Evolutionary conservation across 2,888 invertebrate species (phyloP), one percentile per base, ranked within the genome.

Genomic region (Drosophila monieri): DNA sequence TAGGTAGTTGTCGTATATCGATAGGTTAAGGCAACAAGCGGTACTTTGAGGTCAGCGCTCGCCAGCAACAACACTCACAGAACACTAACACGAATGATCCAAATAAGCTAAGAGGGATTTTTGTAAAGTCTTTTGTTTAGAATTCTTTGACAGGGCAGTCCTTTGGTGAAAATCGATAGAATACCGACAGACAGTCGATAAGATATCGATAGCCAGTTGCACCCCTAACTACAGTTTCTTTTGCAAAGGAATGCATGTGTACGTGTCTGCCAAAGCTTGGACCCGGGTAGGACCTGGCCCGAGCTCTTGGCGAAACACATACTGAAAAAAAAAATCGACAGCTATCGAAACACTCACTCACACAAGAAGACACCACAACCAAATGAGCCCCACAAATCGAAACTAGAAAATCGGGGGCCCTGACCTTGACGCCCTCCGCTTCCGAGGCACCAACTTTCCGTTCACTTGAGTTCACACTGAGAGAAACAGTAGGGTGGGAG

Each of bases 371-470:
- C 43, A 52, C 61, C 46, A 64, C 52, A 37, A 56, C 43, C 32
- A 37, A 67, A 85, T 80, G 80, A 80, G 80, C 79, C 80, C 85
- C 83, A 79, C 58, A 83, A 76, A 64, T 64, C 27, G 53, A 66
- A 51, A 65, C 37, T 3, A 59, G 25, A 58, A 59, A 21, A 58
- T 47, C 9, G 65, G 23, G 37, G 66, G 67, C 81, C 64, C 79
- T 55, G 65, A 43, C 9, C 77, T 73, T 53, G 74, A 80, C 47
- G 57, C 23, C 6, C 48, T 10, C 66, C 57, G 80, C 80, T 80
- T 85, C 23, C 25, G 61, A 14, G 10, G 21, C 54, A 70, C 76
- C 76, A 27, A 35, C n/a, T 48, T 64, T 62, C 9, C 3, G 49
- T 51, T 48, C 15, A 52, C n/a, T 21, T 62, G 14, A 14, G 9